Percentiles rank a stretch among this genome's conserved stretches.
Conservation (phyloP, 2,888 invertebrate genomes). For the Tipula unca region DNA sequence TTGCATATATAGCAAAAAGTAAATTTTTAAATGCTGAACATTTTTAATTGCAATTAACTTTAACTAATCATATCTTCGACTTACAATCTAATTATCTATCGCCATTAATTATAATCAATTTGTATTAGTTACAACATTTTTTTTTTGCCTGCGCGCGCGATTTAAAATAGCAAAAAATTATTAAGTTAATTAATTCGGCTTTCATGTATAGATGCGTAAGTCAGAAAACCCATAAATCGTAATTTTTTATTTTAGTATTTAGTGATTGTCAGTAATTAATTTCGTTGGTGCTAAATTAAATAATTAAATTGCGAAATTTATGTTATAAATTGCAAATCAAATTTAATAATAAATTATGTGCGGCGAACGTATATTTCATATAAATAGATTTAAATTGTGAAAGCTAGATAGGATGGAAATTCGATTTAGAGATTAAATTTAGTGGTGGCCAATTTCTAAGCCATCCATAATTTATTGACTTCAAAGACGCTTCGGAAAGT, state of each 20-base stretch:
- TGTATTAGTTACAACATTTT: neutral
- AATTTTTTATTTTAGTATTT: neutral
- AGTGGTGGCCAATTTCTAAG: too few species aligned
- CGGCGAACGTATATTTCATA: too few species aligned
- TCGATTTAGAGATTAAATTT: too few species aligned
- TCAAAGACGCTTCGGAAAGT: too few species aligned
- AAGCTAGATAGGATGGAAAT: too few species aligned
- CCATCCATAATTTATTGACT: too few species aligned
- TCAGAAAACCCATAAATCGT: neutral
- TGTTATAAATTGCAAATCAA: neutral
- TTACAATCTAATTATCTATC: neutral
- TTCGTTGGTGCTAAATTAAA: neutral
- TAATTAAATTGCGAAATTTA: neutral
- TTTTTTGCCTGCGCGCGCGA: neutral
- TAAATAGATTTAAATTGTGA: too few species aligned
- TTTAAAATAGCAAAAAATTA: neutral
- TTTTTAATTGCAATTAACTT: neutral
- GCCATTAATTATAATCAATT: neutral
- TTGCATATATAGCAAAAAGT: neutral
- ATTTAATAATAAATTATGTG: too few species aligned
- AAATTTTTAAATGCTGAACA: neutral
- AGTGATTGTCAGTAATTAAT: neutral
- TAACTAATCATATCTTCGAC: neutral
- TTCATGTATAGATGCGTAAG: neutral
- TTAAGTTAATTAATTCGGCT: neutral